A percentile compares a stretch with the other conserved stretches of the same genome.
Evolutionary conservation across 2,113 vertebrate genomes (phyloP).

Genomic region (Platycercus adscitus): DNA sequence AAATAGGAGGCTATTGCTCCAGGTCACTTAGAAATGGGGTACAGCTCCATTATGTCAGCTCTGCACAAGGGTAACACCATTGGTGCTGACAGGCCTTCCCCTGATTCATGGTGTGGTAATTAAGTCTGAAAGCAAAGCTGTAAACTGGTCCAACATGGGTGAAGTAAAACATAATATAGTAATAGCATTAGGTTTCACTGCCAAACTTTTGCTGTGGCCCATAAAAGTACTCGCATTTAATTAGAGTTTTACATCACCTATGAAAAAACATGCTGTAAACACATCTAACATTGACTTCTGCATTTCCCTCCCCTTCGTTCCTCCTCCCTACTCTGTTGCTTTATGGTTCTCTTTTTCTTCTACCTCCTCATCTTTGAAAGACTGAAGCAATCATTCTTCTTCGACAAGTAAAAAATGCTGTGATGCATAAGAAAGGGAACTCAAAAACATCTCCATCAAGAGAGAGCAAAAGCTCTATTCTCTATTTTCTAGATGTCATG

Average conservation of each 20-base stretch:
- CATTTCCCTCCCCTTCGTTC: neutral
- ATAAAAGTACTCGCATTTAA: neutral
- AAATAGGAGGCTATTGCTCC: neutral
- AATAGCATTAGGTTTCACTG: neutral
- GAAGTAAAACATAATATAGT: neutral
- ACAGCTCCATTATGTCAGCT: neutral
- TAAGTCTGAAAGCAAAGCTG: neutral
- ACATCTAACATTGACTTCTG: neutral
- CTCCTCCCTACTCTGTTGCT: neutral
- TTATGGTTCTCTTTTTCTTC: neutral
- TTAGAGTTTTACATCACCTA: neutral
- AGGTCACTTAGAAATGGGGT: neutral
- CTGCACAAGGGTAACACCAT: neutral
- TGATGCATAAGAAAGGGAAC: neutral
- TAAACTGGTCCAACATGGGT: neutral
- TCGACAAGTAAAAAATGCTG: neutral
- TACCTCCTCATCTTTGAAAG: neutral
- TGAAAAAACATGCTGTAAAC: neutral
- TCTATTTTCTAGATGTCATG: neutral
- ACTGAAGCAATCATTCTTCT: neutral
- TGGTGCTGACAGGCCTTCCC: fast-evolving
- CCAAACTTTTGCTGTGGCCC: neutral
- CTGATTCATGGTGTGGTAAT: neutral
- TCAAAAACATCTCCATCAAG: neutral
- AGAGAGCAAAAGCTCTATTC: neutral